Evolutionary conservation across 2,888 invertebrate species (phyloP), one percentile per base, ranked within the genome.

Genomic region (Ornithoptera priamus): DNA sequence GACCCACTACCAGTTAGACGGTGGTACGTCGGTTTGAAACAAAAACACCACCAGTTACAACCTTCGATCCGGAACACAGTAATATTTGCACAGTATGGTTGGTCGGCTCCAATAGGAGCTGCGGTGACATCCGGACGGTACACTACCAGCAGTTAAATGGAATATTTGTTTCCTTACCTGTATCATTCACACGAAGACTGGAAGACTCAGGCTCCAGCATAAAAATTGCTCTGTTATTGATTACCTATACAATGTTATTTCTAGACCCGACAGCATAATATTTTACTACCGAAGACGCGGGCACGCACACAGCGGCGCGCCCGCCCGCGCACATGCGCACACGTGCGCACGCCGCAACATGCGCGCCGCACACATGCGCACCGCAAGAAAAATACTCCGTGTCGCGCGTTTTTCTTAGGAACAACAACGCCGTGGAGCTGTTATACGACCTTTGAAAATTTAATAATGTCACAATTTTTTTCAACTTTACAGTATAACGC

Each of bases 181-280:
- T 30, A 30, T 30, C 30, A 30, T 30, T 30, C 30, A 5, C 30
- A 5, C 30, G 30, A 30, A 5, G 30, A 30, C 30, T 30, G 30
- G 4, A 30, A 3, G 30, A 30, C 30, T 30, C 30, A 30, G 30
- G 30, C 5, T 30, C 30, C 30, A 30, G 30, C 81, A 86, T 89
- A 89, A 89, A 85, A 86, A 84, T 68, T 83, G 76, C 76, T 77
- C 80, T 78, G 86, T 87, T 92, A 92, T 92, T 92, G 92, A 92
- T 92, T 92, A 92, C 91, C 92, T 89, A 92, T 92, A 92, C 92
- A 92, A 92, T 92, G 92, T 92, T 92, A 92, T 92, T 92, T 90
- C 90, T 84, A 89, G 89, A 86, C 85, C 84, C 91, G 90, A 89
- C 91, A 90, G 92, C 90, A 91, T 92, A 92, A 92, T 92, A 92